A percentile compares a stretch with the other conserved stretches of the same genome.
phyloP scores from a whole-genome alignment of 2,888 invertebrate species.

The Ophioninae sp. region DNA sequence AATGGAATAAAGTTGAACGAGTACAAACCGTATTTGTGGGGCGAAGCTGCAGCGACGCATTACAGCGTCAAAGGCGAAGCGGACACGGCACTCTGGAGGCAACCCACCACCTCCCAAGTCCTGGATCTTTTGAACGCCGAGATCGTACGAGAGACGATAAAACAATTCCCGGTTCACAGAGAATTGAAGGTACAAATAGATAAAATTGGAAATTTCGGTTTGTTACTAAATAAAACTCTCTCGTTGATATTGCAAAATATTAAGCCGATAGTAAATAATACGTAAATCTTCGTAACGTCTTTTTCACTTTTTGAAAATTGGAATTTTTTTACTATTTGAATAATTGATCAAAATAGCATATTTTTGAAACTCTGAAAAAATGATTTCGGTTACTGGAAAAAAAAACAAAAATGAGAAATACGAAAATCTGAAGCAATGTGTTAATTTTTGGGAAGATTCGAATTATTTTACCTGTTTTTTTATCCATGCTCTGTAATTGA shows the following conservation, averaged over 20 bases:
- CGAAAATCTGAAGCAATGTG: too few relatives aligned
- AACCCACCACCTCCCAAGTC: slow-evolving; percentile 88
- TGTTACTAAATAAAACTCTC: not conserved
- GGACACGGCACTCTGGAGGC: slow-evolving; percentile 85
- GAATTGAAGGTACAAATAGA: slow-evolving; percentile 80
- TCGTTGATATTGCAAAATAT: not conserved
- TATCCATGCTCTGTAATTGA: not conserved
- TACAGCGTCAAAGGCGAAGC: slow-evolving; percentile 86
- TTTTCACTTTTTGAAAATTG: not conserved
- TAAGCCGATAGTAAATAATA: not conserved
- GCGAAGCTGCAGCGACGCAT: slow-evolving; percentile 89
- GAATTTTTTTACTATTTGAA: not conserved
- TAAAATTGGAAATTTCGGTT: not conserved
- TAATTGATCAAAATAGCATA: not conserved
- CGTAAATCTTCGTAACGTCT: not conserved
- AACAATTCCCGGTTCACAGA: slow-evolving; percentile 87
- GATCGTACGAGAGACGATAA: slow-evolving; percentile 86
- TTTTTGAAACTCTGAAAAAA: not conserved
- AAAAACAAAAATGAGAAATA: too few relatives aligned
- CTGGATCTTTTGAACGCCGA: slow-evolving; percentile 87
- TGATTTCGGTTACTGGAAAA: not conserved
- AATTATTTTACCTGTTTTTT: too few relatives aligned
- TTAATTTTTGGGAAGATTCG: too few relatives aligned
- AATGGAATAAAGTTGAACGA: slow-evolving; percentile 85
- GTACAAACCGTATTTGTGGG: slow-evolving; percentile 92